Percentiles rank a stretch among this genome's conserved stretches.
Evolutionary conservation across 1,140 invertebrate genomes (phyloP).

Genomic region (Psix sp.): DNA sequence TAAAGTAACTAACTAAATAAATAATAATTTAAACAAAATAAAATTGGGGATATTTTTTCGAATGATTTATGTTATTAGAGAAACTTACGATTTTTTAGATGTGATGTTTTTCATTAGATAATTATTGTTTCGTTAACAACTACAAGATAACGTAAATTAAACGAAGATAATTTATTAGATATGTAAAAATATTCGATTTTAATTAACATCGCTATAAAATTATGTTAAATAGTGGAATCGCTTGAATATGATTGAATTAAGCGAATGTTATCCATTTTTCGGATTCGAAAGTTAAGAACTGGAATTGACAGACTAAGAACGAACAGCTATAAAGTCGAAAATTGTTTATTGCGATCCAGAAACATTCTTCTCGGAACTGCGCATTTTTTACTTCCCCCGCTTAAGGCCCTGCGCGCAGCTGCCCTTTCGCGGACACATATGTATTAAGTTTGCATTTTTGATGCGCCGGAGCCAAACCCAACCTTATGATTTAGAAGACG

Average conservation of each 20-base stretch:
- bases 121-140: too few species aligned
- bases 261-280: slow-evolving; percentile 4
- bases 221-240: not conserved
- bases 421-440: slow-evolving; percentile 27
- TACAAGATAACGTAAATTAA: slow-evolving; percentile 18
- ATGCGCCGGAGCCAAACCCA: slow-evolving; percentile 6
- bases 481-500: slow-evolving; percentile 39
- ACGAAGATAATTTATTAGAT: slow-evolving; percentile 13
- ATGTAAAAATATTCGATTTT: slow-evolving; percentile 15
- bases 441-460: slow-evolving; percentile 36
- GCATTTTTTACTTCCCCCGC: slow-evolving; percentile 3
- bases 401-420: not conserved
- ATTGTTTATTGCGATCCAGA: too few species aligned
- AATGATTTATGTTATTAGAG: too few species aligned
- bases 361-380: slow-evolving; percentile 25
- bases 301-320: too few species aligned
- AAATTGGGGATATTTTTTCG: too few species aligned
- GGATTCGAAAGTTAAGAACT: too few species aligned
- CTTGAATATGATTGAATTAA: not conserved
- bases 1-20: too few species aligned
- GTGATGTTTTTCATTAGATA: too few species aligned
- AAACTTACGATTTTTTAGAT: too few species aligned
- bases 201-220: slow-evolving; percentile 1
- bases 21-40: too few species aligned
- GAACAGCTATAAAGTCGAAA: too few species aligned